phyloP scores from a whole-genome alignment of 2,113 vertebrate species.

The Apteryx owenii region DNA sequence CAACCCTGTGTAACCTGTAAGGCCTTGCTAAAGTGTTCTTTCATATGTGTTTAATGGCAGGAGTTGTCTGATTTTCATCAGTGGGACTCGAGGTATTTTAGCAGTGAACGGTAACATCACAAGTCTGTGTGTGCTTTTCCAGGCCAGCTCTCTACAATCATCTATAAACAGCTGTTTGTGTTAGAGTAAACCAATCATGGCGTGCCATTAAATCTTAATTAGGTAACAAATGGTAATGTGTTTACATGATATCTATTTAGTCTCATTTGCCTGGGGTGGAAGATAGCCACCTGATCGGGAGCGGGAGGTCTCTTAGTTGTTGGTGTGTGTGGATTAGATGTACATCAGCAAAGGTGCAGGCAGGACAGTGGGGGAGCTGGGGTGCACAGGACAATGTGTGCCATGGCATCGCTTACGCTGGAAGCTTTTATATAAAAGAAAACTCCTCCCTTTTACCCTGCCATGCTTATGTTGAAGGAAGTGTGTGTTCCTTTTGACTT shows the following conservation, averaged over 20 bases:
- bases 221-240: not conserved
- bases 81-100: not conserved
- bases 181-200: not conserved
- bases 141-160: not conserved
- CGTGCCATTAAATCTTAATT: not conserved
- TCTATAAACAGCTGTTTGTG: not conserved
- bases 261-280: not conserved
- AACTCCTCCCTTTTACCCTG: not conserved
- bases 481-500: not conserved
- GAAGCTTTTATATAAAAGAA: not conserved
- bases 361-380: not conserved
- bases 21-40: not conserved
- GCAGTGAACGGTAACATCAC: rapidly evolving
- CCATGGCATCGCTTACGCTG: not conserved
- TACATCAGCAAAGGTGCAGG: not conserved
- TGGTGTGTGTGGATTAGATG: rapidly evolving
- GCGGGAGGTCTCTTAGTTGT: rapidly evolving
- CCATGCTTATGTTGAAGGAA: not conserved
- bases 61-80: not conserved
- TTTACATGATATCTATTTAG: not conserved
- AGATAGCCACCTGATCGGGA: not conserved
- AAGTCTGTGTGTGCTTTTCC: not conserved
- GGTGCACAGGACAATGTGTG: not conserved
- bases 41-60: not conserved
- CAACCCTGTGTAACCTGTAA: not conserved